A percentile compares a stretch with the other conserved stretches of the same genome.
Evolutionary conservation across 2,888 invertebrate species (phyloP).

Genomic region (Ommatoiulus sabulosus): DNA sequence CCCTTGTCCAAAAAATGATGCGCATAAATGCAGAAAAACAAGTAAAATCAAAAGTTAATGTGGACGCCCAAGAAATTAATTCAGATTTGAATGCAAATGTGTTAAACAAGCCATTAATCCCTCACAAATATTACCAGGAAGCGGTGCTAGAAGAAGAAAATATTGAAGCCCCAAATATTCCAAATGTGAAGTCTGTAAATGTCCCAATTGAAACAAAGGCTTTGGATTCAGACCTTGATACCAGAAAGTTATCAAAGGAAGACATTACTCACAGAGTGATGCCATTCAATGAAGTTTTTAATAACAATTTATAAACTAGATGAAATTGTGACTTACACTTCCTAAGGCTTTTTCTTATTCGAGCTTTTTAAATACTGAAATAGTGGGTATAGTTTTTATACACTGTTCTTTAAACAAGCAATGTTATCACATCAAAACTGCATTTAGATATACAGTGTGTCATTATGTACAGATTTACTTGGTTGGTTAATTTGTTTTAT

Average conservation of each 20-base stretch:
- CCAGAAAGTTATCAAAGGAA: not conserved
- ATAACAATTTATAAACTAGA: slow-evolving; percentile 1
- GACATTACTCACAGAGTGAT: not conserved
- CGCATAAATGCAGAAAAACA: not conserved
- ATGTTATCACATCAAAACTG: not conserved
- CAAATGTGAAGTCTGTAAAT: not conserved
- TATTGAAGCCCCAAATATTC: slow-evolving; percentile 12
- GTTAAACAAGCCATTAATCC: slow-evolving; percentile 19
- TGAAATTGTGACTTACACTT: slow-evolving; percentile 20
- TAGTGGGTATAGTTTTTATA: slow-evolving; percentile 25
- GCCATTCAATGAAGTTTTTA: slow-evolving; percentile 4
- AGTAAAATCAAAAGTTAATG: not conserved
- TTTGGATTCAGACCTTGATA: not conserved
- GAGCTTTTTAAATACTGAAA: not conserved
- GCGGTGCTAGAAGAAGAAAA: not conserved
- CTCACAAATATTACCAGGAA: not conserved
- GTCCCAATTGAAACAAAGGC: not conserved
- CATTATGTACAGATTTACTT: slow-evolving; percentile 11
- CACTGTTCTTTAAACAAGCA: not conserved
- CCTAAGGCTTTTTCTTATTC: not conserved
- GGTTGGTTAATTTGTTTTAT: not conserved
- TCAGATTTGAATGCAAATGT: not conserved
- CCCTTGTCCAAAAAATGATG: slow-evolving; percentile 14
- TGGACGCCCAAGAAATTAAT: not conserved
- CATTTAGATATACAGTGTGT: not conserved